A percentile compares a stretch with the other conserved stretches of the same genome.
Evolutionary conservation across 2,797 vertebrate species (phyloP).

Genomic region (Sternarchorhynchus goeldii): DNA sequence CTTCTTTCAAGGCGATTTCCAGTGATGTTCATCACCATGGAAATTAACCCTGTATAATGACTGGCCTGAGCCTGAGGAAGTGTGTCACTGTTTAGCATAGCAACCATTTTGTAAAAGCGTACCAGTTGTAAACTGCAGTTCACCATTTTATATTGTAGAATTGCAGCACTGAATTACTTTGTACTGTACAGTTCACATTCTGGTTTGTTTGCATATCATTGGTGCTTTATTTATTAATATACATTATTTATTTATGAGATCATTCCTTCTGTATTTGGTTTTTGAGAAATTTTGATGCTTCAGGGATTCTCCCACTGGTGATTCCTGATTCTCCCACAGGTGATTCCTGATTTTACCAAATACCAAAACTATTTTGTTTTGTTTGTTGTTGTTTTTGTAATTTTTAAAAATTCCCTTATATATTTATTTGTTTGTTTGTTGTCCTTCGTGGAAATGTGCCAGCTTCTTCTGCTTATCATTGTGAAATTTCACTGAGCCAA

Average conservation of each 20-base stretch:
- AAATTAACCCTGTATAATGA: conserved; percentile 67
- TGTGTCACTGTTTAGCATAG: conserved; percentile 72
- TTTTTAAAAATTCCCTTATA: conserved; percentile 52
- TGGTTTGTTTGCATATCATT: conserved; percentile 42
- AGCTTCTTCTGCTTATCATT: conserved; percentile 23
- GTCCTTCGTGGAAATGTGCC: conserved; percentile 17
- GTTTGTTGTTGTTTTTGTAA: conserved; percentile 27
- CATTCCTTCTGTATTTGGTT: conserved; percentile 18
- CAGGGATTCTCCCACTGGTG: conserved; percentile 14
- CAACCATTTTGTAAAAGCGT: conserved; percentile 70
- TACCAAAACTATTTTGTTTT: conserved; percentile 62
- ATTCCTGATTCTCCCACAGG: conserved; percentile 18
- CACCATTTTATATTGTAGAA: conserved; percentile 75
- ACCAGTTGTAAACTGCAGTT: conserved; percentile 64
- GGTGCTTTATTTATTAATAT: conserved; percentile 53
- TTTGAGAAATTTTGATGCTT: conserved; percentile 28
- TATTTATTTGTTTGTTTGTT: conserved; percentile 57
- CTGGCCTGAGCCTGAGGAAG: conserved; percentile 74
- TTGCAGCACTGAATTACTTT: conserved; percentile 61
- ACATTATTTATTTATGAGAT: conserved; percentile 46
- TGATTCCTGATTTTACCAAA: conserved; percentile 29
- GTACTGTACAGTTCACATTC: conserved; percentile 44
- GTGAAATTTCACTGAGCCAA: not conserved
- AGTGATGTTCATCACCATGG: conserved; percentile 59
- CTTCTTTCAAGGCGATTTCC: conserved; percentile 7